Base-by-base conservation (phyloP, 2,113 vertebrate genomes). In the Lipotes vexillifer region DNA sequence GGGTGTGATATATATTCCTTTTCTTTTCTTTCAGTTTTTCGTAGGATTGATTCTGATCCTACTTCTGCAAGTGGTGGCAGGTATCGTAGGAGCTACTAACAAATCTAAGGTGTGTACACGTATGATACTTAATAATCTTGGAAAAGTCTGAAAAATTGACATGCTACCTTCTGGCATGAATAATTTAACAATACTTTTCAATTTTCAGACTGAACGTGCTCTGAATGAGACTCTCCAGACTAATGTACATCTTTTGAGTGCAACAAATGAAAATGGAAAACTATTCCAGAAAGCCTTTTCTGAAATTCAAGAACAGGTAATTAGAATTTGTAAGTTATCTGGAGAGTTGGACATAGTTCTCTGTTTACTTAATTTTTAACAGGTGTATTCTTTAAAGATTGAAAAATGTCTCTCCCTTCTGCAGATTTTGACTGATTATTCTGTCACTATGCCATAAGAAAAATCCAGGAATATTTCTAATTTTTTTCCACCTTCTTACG, bases 21-120 rank as follows among this genome's bases (percentile, higher is more conserved):
- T 0, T 2, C 4, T 85, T 97, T 2, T 94, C 96, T 96, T 84
- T 9, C 95, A 99, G 99, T 99, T 99, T 97, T 99, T 99, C 92
- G 97, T 99, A 49, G 98, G 98, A 36, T 96, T 99, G 78, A 96
- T 99, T 87, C 85, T 99, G 87, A 98, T 99, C 86, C 95, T 99
- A 95, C 72, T 98, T 20, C 96, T 99, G 97, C 99, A 99, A 78
- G 0, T 99, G 44, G 77, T 80, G 49, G 98, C 98, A 78, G 99
- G 99, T 14, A 1, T 98, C 94, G 46, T 99, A 94, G 98, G 97
- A 94, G 95, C 93, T n/a, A 57, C 97, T 38, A 97, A 97, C 91
- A 98, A 65, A 97, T 66, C 98, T 88, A 18, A 98, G 98, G 99
- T 99, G 94, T 15, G 90, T 96, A 80, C 31, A 82, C 11, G 31